Evolutionary conservation across 2,888 invertebrate genomes (phyloP).

Genomic region (Meta bourneti): DNA sequence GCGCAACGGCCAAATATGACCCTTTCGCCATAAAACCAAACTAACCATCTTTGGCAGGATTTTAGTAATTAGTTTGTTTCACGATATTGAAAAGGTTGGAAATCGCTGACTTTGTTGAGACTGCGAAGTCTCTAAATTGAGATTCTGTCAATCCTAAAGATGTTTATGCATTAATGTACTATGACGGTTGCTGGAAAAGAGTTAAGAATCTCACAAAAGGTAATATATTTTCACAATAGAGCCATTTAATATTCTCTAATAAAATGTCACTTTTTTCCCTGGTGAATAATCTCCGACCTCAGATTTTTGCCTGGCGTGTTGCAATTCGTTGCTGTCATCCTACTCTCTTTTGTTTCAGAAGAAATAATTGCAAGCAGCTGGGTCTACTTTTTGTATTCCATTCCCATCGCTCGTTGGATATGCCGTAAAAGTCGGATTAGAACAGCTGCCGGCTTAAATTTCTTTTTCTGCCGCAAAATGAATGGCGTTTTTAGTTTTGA

Average conservation of each 20-base stretch:
- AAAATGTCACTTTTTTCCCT: not conserved
- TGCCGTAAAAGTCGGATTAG: not conserved
- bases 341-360: not conserved
- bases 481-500: not conserved
- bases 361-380: constrained; percentile 32
- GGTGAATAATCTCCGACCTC: not conserved
- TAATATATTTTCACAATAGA: not conserved
- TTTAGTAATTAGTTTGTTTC: too few species aligned
- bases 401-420: not conserved
- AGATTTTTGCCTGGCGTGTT: not conserved
- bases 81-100: too few species aligned
- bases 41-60: too few species aligned
- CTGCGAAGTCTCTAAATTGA: too few species aligned
- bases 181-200: too few species aligned
- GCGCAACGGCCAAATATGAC: too few species aligned
- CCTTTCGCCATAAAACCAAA: too few species aligned
- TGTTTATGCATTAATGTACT: too few species aligned
- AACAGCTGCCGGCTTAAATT: constrained; percentile 3
- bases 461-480: not conserved
- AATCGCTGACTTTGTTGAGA: too few species aligned
- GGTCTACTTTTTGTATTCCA: not conserved
- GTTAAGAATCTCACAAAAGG: too few species aligned
- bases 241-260: constrained; percentile 1
- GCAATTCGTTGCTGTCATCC: not conserved
- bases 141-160: too few species aligned